Evolutionary conservation across 64 coral and sea anemone genomes (phyloP), one percentile per base, ranked within the genome.

Genomic region (Exaiptasia diaphana): DNA sequence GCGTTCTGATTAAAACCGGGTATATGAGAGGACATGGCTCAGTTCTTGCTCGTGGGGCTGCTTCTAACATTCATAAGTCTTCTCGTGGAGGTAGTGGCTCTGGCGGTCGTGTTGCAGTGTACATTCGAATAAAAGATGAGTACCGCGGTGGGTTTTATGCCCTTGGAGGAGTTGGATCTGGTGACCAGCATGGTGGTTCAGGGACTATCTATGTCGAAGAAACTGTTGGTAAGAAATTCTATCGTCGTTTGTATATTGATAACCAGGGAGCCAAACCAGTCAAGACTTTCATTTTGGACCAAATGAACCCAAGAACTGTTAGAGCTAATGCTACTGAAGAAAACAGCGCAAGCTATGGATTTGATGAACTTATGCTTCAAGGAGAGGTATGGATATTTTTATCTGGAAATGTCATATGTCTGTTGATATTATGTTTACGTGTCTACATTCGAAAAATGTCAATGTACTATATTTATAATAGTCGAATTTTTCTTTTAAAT

Each of bases 331-430:
- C 36, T 30, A 68, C 53, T 10, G 93, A 97, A 81, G 93, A 90
- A 71, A 87, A 91, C 54, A 49, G 71, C 42, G 88, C 93, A 42
- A 88, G 91, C 35, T 97, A 80, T 97, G 88, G 82, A 13, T 97
- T 97, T 82, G 83, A 97, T 55, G 93, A 97, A 55, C 52, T 97
- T 11, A 97, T 97, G 93, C 76, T 97, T 15, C 76, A 91, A 72
- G 64, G 88, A 53, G 58, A 87, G 45, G 93, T 97, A 82, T 67
- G 55, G 4, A 1, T 26, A 26, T 59, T 59, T 46, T 46, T 46
- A 6, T 8, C 43, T 15, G 15, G 15, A 7, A 46, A 7, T 46
- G 5, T 46, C 15, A 15, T 46, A 7, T 46, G 5, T 46, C 43
- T 46, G 15, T 6, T 46, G 15, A 46, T 46, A 6, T 15, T 46